These are phyloP conservation scores for Arbacia lixula DNA, from an alignment of 53 echinoderm and acorn worm species.

Conservation along the genomic window DNA sequence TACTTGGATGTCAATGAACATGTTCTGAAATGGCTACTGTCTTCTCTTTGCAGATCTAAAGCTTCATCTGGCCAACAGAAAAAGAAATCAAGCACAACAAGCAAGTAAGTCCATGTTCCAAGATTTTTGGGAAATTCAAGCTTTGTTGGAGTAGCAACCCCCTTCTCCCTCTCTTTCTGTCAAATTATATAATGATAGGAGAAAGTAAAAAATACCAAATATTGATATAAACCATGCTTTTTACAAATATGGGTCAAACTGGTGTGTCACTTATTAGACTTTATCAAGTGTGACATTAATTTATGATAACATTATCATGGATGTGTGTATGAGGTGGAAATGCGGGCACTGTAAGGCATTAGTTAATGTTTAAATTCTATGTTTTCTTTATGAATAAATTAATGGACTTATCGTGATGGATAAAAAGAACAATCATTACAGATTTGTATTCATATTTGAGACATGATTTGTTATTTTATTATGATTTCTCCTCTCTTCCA, in stretches of 20 bases:
- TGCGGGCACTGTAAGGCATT: too few relatives aligned
- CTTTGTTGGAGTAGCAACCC: background rate
- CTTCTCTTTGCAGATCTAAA: conserved; percentile 24
- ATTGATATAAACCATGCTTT: too few relatives aligned
- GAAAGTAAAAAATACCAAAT: too few relatives aligned
- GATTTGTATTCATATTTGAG: background rate
- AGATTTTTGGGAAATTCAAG: too few relatives aligned
- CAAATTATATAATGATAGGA: too few relatives aligned
- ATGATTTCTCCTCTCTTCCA: background rate
- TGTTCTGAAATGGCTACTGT: background rate
- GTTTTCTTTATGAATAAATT: too few relatives aligned
- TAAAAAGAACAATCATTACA: too few relatives aligned
- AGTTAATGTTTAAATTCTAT: too few relatives aligned
- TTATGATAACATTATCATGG: background rate
- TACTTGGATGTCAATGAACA: background rate
- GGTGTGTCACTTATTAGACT: background rate
- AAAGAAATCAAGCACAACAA: conserved; percentile 23
- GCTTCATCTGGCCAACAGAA: conserved; percentile 38
- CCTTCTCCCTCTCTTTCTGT: too few relatives aligned
- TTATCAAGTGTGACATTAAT: background rate
- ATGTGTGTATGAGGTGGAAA: background rate
- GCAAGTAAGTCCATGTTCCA: background rate
- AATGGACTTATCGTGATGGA: too few relatives aligned
- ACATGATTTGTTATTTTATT: background rate
- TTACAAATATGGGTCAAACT: background rate